A percentile compares a stretch with the other conserved stretches of the same genome.
Evolutionary conservation across 2,888 invertebrate species (phyloP).

Genomic region (Acrobasis repandana): DNA sequence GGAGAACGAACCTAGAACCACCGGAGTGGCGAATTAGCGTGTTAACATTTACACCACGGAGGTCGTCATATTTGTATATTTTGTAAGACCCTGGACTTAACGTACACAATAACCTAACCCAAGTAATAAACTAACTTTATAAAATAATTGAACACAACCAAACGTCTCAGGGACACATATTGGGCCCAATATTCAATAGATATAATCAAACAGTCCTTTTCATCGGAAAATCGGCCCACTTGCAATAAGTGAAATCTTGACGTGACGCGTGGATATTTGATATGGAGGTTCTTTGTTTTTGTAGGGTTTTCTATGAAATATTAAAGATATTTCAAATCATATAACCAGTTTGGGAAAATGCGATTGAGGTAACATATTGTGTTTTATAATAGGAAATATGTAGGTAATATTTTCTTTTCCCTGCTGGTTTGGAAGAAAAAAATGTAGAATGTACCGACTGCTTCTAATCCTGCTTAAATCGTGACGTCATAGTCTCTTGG

Average conservation of each 20-base stretch:
- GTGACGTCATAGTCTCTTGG: no score
- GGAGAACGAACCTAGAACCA: no score
- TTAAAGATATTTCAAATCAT: neutral
- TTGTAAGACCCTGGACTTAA: no score
- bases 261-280: conserved; percentile 28
- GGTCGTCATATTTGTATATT: no score
- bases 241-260: conserved; percentile 31
- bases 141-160: conserved; percentile 17
- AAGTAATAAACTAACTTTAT: neutral
- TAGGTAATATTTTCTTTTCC: no score
- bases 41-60: no score
- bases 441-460: no score
- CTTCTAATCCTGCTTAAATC: no score
- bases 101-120: neutral
- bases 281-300: conserved; percentile 21
- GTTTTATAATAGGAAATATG: neutral
- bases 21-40: no score
- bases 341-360: neutral
- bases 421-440: no score
- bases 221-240: conserved; percentile 30
- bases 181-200: conserved; percentile 27
- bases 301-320: conserved; percentile 5
- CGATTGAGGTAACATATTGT: neutral
- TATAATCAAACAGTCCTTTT: conserved; percentile 31
- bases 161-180: conserved; percentile 16